Percentiles rank a stretch among this genome's conserved stretches.
Evolutionary conservation across 2,888 invertebrate genomes (phyloP).

Genomic region (Oscheius onirici): DNA sequence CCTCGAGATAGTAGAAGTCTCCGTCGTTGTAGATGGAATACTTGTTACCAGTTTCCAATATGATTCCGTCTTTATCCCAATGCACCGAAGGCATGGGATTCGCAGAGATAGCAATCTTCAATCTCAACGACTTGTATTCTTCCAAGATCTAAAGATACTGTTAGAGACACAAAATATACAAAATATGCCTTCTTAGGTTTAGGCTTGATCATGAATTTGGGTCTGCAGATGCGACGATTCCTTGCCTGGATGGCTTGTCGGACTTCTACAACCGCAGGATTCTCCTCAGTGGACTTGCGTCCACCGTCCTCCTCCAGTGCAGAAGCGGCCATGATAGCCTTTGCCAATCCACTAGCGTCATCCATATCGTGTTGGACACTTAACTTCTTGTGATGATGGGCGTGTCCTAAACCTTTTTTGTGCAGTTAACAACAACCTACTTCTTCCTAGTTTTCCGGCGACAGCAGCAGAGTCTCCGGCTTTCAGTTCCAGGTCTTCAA

Average conservation of each 20-base stretch:
- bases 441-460: slow-evolving; percentile 64
- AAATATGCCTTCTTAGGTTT: slow-evolving; percentile 57
- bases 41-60: slow-evolving; percentile 71
- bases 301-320: slow-evolving; percentile 32
- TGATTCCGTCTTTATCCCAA: slow-evolving; percentile 68
- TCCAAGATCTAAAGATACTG: slow-evolving; percentile 52
- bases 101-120: slow-evolving; percentile 70
- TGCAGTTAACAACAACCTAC: slow-evolving; percentile 11
- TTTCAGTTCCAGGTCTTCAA: slow-evolving; percentile 69
- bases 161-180: background rate
- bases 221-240: slow-evolving; percentile 60
- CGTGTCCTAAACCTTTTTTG: slow-evolving; percentile 3
- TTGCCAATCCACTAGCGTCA: slow-evolving; percentile 27
- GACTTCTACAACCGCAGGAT: slow-evolving; percentile 64
- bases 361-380: slow-evolving; percentile 2
- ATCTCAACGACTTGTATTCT: slow-evolving; percentile 68
- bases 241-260: slow-evolving; percentile 60
- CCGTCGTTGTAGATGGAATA: slow-evolving; percentile 72
- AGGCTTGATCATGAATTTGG: slow-evolving; percentile 69
- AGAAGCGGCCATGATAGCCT: slow-evolving; percentile 14
- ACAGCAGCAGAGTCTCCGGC: slow-evolving; percentile 69
- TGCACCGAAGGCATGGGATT: slow-evolving; percentile 65
- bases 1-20: slow-evolving; percentile 71
- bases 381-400: slow-evolving; percentile 23
- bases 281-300: slow-evolving; percentile 26